Percentiles rank a stretch among this genome's conserved stretches.
phyloP scores from a whole-genome alignment of 2,888 invertebrate genomes.

The Apocheima hispidaria region DNA sequence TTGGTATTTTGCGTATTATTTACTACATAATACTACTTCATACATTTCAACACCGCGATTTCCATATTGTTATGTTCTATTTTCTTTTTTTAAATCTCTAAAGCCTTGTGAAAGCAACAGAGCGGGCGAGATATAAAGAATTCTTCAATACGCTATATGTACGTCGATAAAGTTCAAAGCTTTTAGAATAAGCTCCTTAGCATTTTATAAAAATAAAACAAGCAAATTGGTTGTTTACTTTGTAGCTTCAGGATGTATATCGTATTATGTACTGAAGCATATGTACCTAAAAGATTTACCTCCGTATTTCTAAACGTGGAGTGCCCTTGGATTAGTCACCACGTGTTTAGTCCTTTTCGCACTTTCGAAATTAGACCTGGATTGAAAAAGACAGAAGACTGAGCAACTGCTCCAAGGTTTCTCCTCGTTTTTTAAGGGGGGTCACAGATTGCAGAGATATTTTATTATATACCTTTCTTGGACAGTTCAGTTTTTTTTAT shows the following conservation, averaged over 20 bases:
- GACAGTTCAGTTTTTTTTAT: too few species aligned
- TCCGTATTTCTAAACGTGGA: too few species aligned
- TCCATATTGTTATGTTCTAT: not conserved
- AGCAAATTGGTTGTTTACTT: not conserved
- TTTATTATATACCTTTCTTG: not conserved
- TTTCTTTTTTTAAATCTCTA: slow-evolving; percentile 1
- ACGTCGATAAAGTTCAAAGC: slow-evolving; percentile 25
- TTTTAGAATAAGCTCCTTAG: slow-evolving; percentile 24
- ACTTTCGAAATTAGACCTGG: too few species aligned
- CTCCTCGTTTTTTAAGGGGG: too few species aligned
- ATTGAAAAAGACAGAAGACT: too few species aligned
- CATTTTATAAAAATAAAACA: slow-evolving; percentile 21
- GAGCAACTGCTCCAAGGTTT: too few species aligned
- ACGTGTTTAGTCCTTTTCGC: too few species aligned
- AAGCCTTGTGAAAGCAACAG: slow-evolving; percentile 4
- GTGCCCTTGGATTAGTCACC: too few species aligned
- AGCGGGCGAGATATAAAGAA: not conserved
- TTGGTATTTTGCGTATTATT: not conserved
- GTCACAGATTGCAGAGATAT: not conserved
- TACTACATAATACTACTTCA: not conserved
- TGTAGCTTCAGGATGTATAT: too few species aligned
- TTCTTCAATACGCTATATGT: not conserved
- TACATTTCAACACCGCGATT: not conserved
- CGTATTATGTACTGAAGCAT: too few species aligned
- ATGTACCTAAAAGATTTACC: too few species aligned